These are phyloP conservation scores for Pelecanoides urinatrix DNA, from an alignment of 2,113 vertebrate species.

Conservation along the genomic window DNA sequence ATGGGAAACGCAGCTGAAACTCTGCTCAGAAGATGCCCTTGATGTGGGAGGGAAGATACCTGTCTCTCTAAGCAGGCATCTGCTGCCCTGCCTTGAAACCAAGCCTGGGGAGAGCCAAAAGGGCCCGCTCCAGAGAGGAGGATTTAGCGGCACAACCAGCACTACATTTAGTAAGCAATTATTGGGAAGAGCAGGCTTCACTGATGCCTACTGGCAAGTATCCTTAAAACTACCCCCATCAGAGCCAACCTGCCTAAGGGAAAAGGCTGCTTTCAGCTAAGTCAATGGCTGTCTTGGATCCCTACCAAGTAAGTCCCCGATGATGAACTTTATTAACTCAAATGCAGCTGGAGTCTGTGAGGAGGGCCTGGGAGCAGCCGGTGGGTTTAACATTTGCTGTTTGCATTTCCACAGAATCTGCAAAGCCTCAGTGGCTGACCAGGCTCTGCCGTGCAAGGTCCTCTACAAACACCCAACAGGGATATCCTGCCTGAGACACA, in stretches of 20 bases:
- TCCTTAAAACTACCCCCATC: background rate
- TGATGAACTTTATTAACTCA: background rate
- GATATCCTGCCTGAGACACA: background rate
- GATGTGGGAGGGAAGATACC: background rate
- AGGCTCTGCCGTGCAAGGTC: background rate
- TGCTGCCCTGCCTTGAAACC: background rate
- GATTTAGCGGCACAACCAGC: background rate
- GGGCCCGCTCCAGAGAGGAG: background rate
- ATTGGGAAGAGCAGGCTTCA: background rate
- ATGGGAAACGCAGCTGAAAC: background rate
- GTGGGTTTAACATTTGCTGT: background rate
- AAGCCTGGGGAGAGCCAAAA: background rate
- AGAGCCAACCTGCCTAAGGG: background rate
- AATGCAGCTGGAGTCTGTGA: fast-evolving
- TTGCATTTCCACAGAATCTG: background rate
- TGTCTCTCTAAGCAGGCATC: fast-evolving
- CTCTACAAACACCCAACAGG: background rate
- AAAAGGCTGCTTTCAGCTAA: background rate
- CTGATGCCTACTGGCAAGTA: background rate
- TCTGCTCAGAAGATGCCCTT: background rate
- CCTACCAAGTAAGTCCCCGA: background rate
- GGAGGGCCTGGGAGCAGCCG: background rate
- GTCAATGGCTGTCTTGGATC: background rate
- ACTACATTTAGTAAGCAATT: background rate
- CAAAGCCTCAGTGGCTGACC: background rate